A percentile compares a stretch with the other conserved stretches of the same genome.
Evolutionary conservation across 2,797 vertebrate genomes (phyloP).

Genomic region (Cynopterus sphinx): DNA sequence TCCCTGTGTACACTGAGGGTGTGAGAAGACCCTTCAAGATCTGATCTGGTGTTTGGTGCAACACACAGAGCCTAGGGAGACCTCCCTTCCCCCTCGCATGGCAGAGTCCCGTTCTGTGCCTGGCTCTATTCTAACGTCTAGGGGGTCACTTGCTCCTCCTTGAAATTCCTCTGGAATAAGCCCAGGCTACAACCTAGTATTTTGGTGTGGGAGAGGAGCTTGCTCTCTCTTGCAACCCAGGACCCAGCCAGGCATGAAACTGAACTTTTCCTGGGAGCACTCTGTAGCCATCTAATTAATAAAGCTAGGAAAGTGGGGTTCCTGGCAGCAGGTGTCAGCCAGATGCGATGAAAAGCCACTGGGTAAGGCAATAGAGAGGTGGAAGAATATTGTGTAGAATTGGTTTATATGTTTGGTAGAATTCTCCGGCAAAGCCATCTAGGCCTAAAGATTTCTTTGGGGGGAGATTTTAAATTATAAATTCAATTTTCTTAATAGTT

Average conservation of each 20-base stretch:
- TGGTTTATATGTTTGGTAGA: neutral
- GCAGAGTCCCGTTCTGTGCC: neutral
- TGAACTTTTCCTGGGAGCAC: neutral
- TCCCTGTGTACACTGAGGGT: neutral
- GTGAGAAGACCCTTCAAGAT: neutral
- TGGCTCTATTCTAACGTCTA: neutral
- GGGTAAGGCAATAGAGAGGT: neutral
- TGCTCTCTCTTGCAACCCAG: neutral
- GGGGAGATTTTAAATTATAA: neutral
- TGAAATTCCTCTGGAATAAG: neutral
- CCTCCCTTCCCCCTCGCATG: no score
- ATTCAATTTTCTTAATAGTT: slow-evolving; percentile 3
- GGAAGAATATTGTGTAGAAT: neutral
- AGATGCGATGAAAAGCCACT: neutral
- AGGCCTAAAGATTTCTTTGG: neutral
- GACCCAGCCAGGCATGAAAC: neutral
- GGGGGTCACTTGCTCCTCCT: neutral
- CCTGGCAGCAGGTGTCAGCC: neutral
- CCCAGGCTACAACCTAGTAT: neutral
- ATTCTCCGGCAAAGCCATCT: neutral
- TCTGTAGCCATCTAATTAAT: neutral
- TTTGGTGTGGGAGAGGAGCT: no score
- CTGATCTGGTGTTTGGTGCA: neutral
- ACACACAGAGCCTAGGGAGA: neutral
- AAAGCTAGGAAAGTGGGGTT: neutral